Evolutionary conservation across 2,888 invertebrate genomes (phyloP), one percentile per base, ranked within the genome.

Genomic region (Labia minor): DNA sequence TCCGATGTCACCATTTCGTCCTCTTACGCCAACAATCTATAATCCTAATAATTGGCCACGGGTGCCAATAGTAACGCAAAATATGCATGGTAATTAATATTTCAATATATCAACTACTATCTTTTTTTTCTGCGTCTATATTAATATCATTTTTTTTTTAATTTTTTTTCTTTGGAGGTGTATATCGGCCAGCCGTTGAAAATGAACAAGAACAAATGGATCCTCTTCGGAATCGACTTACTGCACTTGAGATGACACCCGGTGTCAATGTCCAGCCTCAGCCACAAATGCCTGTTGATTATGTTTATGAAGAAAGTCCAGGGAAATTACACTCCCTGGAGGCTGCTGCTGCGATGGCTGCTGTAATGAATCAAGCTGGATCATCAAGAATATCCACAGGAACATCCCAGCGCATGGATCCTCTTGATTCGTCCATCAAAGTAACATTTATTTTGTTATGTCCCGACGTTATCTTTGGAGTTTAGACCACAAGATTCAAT

Each of bases 241-340:
- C 21, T 8, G 49, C 8, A 10, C 49, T 49, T 63, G 63, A 49
- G 11, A 20, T 68, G 49, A 26, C 61, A 16, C 49, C 66, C 2
- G 26, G 20, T 19, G 63, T 61, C 21, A 65, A 61, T 19, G 63
- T 18, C 14, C 63, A 26, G 1, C 61, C 19, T 11, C 19, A 21
- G n/a, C 64, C 37, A 19, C 67, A 67, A 2, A 37, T 69, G n/a
- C 69, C 70, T 2, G 66, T 69, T 16, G 71, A 72, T 61, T 72
- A 72, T 37, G 71, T 69, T 65, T 71, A 70, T 26, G 71, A 72
- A 21, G 71, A 71, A 49, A 67, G 65, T 18, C 70, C 67, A 21
- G 16, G 68, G 68, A 62, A 68, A 69, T 49, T 49, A 14, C 49
- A 49, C 14, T 4, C 49, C 2, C 49, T 49, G 8, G 49, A 49